phyloP scores from a whole-genome alignment of 2,888 invertebrate species.

The Andrena fulva region DNA sequence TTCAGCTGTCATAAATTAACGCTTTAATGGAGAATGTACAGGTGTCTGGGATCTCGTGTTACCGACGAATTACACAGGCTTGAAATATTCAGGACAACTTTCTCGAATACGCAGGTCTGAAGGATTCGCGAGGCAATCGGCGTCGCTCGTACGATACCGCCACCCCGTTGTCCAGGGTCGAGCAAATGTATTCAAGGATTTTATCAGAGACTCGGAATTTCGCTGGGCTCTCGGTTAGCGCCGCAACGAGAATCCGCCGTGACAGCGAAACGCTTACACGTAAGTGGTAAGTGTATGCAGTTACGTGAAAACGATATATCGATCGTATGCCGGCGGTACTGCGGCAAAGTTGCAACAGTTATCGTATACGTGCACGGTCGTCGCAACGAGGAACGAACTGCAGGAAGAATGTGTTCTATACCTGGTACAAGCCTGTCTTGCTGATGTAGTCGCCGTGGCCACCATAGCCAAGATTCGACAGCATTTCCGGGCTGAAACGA shows the following conservation, averaged over 20 bases:
- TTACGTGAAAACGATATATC: constrained; percentile 63
- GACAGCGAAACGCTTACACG: constrained; percentile 7
- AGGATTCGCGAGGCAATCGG: neutral
- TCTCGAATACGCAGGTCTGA: neutral
- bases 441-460: constrained; percentile 87
- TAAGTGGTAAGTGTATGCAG: constrained; percentile 39
- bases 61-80: neutral
- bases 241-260: constrained; percentile 20
- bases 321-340: constrained; percentile 54
- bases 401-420: constrained; percentile 67
- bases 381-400: too few species aligned
- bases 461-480: constrained; percentile 92
- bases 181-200: neutral
- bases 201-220: constrained; percentile 3
- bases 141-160: neutral
- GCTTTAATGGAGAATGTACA: neutral
- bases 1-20: constrained; percentile 27
- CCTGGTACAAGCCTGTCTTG: constrained; percentile 85
- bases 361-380: neutral
- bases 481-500: constrained; percentile 94
- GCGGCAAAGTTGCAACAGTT: constrained; percentile 46
- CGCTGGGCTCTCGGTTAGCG: neutral
- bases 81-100: constrained; percentile 12
- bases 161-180: neutral
- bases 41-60: neutral